Evolutionary conservation across 2,113 vertebrate genomes (phyloP).

Genomic region (Prietella phreatophila): DNA sequence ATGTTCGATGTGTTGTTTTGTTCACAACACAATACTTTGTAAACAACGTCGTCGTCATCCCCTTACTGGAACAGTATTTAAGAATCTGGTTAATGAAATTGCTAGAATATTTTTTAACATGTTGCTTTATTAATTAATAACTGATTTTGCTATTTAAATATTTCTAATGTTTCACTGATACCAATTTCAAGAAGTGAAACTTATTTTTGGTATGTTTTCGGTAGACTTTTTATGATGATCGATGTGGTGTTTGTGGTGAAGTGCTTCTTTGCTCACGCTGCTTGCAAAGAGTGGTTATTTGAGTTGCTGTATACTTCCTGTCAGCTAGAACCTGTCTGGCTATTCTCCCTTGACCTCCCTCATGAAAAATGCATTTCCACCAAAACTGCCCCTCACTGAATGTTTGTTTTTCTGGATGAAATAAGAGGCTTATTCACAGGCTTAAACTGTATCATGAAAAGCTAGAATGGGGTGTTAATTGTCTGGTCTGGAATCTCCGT

Average conservation of each 20-base stretch:
- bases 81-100: neutral
- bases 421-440: neutral
- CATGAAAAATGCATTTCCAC: neutral
- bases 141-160: neutral
- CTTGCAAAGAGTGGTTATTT: neutral
- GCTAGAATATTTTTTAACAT: neutral
- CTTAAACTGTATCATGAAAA: neutral
- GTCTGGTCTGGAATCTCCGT: conserved; percentile 10
- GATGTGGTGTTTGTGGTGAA: neutral
- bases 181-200: neutral
- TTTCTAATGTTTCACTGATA: neutral
- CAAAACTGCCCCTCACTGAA: neutral
- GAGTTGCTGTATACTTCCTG: neutral
- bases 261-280: neutral
- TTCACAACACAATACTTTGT: neutral
- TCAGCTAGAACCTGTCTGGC: neutral
- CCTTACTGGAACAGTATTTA: neutral
- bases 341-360: neutral
- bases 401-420: neutral
- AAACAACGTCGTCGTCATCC: neutral
- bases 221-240: too few relatives aligned
- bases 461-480: neutral
- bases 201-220: neutral
- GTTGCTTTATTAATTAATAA: neutral
- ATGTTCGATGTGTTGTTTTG: neutral